phyloP scores from a whole-genome alignment of 2,113 vertebrate genomes.

The Petromus typicus region DNA sequence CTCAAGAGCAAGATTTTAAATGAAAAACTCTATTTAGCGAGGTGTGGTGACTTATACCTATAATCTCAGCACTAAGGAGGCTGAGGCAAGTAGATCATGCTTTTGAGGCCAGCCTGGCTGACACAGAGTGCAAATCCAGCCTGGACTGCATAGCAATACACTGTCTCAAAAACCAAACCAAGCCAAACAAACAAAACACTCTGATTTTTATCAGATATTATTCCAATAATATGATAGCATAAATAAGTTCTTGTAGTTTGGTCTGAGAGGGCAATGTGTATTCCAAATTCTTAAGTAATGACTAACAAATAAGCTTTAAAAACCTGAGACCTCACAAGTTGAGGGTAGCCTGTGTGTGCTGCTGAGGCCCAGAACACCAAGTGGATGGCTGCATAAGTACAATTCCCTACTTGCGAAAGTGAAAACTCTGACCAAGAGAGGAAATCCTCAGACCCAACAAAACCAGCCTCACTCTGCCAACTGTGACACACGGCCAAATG shows the following conservation, averaged over 20 bases:
- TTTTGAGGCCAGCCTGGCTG: neutral
- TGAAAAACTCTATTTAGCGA: neutral
- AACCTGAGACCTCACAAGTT: neutral
- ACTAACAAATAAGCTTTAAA: neutral
- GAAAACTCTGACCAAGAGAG: neutral
- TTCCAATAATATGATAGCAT: neutral
- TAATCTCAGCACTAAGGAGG: neutral
- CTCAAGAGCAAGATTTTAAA: conserved; percentile 28
- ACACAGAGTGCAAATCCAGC: neutral
- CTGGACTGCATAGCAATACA: neutral
- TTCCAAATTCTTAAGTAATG: conserved; percentile 21
- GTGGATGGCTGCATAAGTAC: no score
- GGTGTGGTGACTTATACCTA: neutral
- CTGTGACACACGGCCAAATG: accelerated
- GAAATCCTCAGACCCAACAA: neutral
- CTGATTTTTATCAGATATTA: conserved; percentile 1
- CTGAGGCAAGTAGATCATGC: neutral
- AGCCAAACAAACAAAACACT: neutral
- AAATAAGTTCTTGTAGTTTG: conserved; percentile 7
- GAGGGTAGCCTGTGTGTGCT: neutral
- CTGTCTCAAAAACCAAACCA: neutral
- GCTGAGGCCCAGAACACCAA: neutral
- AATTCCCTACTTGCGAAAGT: neutral
- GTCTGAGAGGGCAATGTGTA: neutral
- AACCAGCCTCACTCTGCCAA: neutral